Evolutionary conservation across 2,113 vertebrate genomes (phyloP).

Genomic region (Physeter macrocephalus): DNA sequence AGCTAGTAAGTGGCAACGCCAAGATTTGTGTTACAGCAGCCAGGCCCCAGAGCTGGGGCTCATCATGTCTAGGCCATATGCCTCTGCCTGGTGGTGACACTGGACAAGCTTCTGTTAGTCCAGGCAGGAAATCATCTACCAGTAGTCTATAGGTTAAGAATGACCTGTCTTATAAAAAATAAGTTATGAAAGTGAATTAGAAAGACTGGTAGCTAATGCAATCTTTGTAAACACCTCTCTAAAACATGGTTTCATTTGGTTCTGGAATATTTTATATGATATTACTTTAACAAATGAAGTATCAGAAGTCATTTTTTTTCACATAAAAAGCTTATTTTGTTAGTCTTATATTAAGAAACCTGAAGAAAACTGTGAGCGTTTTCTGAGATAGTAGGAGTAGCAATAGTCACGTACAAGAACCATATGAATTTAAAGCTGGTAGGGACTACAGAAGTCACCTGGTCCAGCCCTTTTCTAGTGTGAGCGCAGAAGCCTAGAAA

Average conservation of each 20-base stretch:
- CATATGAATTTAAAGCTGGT: neutral
- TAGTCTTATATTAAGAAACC: neutral
- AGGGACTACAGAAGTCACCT: neutral
- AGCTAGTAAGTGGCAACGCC: neutral
- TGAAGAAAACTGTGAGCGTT: neutral
- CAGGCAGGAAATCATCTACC: neutral
- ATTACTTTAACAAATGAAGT: neutral
- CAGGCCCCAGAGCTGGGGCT: neutral
- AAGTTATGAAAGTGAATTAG: neutral
- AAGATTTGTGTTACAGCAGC: neutral
- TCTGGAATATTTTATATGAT: neutral
- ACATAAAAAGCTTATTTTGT: neutral
- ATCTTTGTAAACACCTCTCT: neutral
- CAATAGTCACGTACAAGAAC: neutral
- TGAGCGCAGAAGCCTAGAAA: neutral
- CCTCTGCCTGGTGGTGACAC: neutral
- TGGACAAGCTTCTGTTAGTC: neutral
- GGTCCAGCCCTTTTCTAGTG: neutral
- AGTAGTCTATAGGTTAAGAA: neutral
- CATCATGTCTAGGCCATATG: neutral
- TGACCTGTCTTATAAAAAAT: neutral
- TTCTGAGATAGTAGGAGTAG: neutral
- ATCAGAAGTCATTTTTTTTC: neutral
- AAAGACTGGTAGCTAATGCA: neutral
- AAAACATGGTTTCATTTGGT: neutral